These are phyloP conservation scores for Nipponia nippon DNA, from an alignment of 2,113 vertebrate genomes.

Conservation along the genomic window DNA sequence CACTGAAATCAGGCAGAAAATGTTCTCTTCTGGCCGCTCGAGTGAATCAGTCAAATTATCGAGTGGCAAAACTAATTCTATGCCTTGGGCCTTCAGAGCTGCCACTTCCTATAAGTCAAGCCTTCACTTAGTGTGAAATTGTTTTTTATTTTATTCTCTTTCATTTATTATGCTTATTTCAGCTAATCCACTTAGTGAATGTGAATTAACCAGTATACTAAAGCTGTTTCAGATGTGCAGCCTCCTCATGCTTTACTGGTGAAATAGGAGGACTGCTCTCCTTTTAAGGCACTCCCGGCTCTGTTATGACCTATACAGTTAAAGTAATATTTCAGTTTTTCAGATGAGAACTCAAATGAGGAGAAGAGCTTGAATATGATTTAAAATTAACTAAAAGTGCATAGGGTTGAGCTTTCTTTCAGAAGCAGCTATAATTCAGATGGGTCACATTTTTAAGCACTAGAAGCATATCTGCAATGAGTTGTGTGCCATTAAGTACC, in stretches of 20 bases:
- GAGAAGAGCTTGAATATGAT: not conserved
- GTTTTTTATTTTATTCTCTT: slow-evolving; percentile 80
- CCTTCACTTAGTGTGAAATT: slow-evolving; percentile 80
- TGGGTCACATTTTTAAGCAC: not conserved
- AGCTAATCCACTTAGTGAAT: slow-evolving; percentile 70
- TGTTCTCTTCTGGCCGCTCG: slow-evolving; percentile 78
- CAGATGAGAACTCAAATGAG: not conserved
- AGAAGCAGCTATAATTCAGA: not conserved
- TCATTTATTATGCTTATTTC: slow-evolving; percentile 84
- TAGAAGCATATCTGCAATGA: not conserved
- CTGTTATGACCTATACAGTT: not conserved
- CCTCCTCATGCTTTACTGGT: not conserved
- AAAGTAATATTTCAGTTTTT: not conserved
- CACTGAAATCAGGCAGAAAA: slow-evolving; percentile 83
- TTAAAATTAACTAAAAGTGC: not conserved
- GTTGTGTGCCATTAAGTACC: not conserved
- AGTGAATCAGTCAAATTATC: slow-evolving; percentile 85
- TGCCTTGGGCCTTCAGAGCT: slow-evolving; percentile 76
- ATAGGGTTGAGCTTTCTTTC: not conserved
- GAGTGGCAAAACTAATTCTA: slow-evolving; percentile 82
- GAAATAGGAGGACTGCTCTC: not conserved
- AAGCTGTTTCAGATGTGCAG: slow-evolving; percentile 45
- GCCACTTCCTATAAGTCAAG: slow-evolving; percentile 84
- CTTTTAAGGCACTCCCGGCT: not conserved
- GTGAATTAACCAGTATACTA: slow-evolving; percentile 50